These are phyloP conservation scores for Triplophysa yarkandensis DNA, from an alignment of 2,797 vertebrate species.

Conservation along the genomic window DNA sequence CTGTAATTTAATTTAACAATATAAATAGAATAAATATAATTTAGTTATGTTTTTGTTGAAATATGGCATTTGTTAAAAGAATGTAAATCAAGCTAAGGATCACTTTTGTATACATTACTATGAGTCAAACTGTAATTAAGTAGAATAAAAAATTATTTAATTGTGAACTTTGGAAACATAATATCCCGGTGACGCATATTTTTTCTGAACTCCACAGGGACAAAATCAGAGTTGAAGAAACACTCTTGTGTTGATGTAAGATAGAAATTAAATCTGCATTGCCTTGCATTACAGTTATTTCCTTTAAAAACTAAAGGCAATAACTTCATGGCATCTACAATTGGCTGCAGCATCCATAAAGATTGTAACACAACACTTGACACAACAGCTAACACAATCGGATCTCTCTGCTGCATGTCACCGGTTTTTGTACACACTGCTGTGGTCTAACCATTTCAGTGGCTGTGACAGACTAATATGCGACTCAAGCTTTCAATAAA, in stretches of 20 bases:
- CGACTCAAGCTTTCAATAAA: constrained; percentile 56
- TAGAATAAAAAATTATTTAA: background rate
- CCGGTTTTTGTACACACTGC: constrained; percentile 20
- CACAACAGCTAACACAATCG: constrained; percentile 52
- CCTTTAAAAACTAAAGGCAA: constrained; percentile 7
- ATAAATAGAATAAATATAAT: too few relatives aligned
- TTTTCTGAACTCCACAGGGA: background rate
- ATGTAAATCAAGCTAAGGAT: too few relatives aligned
- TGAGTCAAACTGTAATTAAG: background rate
- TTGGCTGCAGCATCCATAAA: constrained; percentile 5
- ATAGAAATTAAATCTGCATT: background rate
- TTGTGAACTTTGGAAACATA: background rate
- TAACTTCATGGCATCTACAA: background rate
- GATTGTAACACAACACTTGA: constrained; percentile 27
- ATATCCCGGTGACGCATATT: background rate
- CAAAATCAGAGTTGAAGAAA: background rate
- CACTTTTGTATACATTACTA: background rate
- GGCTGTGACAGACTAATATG: constrained; percentile 58
- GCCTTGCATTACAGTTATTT: background rate
- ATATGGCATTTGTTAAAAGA: too few relatives aligned
- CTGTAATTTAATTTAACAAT: too few relatives aligned
- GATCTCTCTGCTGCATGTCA: constrained; percentile 51
- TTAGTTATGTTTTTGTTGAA: too few relatives aligned
- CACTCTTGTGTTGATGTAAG: background rate
- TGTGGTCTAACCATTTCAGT: constrained; percentile 50